Base-by-base conservation (phyloP, 2,888 invertebrate species). In the Dryadula phaetusa region DNA sequence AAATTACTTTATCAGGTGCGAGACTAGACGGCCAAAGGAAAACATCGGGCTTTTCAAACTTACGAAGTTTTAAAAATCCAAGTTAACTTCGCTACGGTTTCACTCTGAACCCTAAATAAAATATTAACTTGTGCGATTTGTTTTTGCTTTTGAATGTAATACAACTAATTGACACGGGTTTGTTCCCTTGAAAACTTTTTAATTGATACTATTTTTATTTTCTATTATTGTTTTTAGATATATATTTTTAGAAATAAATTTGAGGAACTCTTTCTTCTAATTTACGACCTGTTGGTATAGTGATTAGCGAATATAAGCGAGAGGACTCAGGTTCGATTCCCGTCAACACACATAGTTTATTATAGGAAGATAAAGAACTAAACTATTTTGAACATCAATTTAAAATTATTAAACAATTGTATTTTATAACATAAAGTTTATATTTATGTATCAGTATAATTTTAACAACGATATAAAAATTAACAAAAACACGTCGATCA, bases 31-130 rank as follows among this genome's bases (percentile, higher is more conserved):
- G 84, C 82, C 83, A 80, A 80, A 79, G 82, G 82, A 80, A 79
- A 82, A 84, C 82, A 83, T 82, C 79, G 76, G 74, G 76, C 80
- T n/a, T n/a, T n/a, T n/a, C n/a, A 80, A 90, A 90, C 86, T 88
- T 90, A 81, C 73, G 71, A 77, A 92, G 88, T 92, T 92, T 90
- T 91, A 90, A 92, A 92, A 92, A 91, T 86, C 88, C 79, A 90
- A 90, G 91, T 89, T 87, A 87, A 91, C 90, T 90, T 88, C 80
- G 76, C 75, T 74, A 79, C 79, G 82, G 76, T 77, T 78, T 76
- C 79, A 77, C 75, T 75, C 77, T 76, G 75, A 64, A 72, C 71
- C 74, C 83, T 83, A 85, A 87, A 90, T 90, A 88, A 90, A 90
- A 89, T 87, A 90, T 90, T 86, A 83, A 83, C 80, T 76, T 76